Evolutionary conservation across 2,888 invertebrate genomes (phyloP).

Genomic region (Apamea anceps): DNA sequence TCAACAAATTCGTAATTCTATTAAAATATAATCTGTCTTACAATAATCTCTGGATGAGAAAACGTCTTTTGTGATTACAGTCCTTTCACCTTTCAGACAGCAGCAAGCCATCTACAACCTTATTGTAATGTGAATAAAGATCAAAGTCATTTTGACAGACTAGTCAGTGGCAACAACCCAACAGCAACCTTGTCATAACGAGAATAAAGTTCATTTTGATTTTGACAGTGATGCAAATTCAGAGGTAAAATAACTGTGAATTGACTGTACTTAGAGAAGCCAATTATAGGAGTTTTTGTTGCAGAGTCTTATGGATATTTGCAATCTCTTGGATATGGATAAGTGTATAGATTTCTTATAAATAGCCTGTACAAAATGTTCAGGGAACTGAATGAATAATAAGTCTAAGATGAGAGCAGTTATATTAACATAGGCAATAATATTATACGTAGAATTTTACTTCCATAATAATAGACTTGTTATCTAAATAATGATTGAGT

Average conservation of each 20-base stretch:
- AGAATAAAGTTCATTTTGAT: too few relatives aligned
- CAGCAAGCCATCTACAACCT: too few relatives aligned
- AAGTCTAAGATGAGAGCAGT: background rate
- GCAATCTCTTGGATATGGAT: conserved; percentile 25
- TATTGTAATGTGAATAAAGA: too few relatives aligned
- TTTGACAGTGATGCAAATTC: too few relatives aligned
- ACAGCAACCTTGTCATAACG: too few relatives aligned
- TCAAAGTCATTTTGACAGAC: too few relatives aligned
- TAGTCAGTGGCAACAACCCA: too few relatives aligned
- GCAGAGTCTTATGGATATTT: background rate
- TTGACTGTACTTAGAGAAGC: background rate
- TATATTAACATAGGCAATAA: conserved; percentile 7
- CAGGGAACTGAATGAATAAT: conserved; percentile 9
- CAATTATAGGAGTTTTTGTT: conserved; percentile 24
- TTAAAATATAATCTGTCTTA: background rate
- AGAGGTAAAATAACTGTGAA: too few relatives aligned
- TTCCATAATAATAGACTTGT: background rate
- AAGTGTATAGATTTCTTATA: conserved; percentile 17
- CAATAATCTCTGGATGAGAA: conserved; percentile 4
- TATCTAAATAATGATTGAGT: conserved; percentile 22
- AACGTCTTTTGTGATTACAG: conserved; percentile 26
- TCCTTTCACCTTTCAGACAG: too few relatives aligned
- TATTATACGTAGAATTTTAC: conserved; percentile 18
- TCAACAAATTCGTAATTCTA: background rate
- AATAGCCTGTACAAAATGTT: conserved; percentile 13